Percentiles rank a stretch among this genome's conserved stretches.
Evolutionary conservation across 2,113 vertebrate genomes (phyloP).

Genomic region (Corythaixoides concolor): DNA sequence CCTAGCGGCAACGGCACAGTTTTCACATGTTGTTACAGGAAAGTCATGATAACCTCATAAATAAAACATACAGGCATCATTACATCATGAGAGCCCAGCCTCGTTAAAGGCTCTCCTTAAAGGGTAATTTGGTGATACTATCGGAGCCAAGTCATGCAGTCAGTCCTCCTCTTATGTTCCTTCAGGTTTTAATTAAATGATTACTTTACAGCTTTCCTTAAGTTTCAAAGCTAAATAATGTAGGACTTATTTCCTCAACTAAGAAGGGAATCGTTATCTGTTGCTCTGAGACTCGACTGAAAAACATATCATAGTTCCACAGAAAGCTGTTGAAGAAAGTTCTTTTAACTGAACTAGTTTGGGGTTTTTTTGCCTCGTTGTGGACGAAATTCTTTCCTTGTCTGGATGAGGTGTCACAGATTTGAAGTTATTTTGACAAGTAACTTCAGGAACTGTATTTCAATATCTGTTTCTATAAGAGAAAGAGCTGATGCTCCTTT

Average conservation of each 20-base stretch:
- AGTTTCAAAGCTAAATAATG: constrained; percentile 5
- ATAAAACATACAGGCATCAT: neutral
- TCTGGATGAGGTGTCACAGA: neutral
- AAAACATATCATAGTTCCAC: neutral
- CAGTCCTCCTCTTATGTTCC: constrained; percentile 3
- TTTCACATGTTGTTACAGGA: neutral
- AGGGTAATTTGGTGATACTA: neutral
- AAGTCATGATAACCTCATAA: neutral
- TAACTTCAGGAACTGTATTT: neutral
- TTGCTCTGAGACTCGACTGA: neutral
- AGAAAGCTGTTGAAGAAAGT: neutral
- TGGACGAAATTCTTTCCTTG: neutral
- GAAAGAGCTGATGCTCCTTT: neutral
- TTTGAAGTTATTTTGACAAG: neutral
- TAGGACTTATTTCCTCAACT: neutral
- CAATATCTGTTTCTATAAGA: neutral
- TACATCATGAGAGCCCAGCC: neutral
- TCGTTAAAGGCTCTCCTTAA: neutral
- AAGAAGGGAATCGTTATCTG: neutral
- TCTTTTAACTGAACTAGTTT: neutral
- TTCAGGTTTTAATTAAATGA: constrained; percentile 11
- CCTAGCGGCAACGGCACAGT: neutral
- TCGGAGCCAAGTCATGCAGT: neutral
- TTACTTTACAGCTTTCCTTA: constrained; percentile 27
- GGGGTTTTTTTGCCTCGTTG: neutral